Evolutionary conservation across 2,888 invertebrate genomes (phyloP).

Genomic region (Brachypalpus laphriformis): DNA sequence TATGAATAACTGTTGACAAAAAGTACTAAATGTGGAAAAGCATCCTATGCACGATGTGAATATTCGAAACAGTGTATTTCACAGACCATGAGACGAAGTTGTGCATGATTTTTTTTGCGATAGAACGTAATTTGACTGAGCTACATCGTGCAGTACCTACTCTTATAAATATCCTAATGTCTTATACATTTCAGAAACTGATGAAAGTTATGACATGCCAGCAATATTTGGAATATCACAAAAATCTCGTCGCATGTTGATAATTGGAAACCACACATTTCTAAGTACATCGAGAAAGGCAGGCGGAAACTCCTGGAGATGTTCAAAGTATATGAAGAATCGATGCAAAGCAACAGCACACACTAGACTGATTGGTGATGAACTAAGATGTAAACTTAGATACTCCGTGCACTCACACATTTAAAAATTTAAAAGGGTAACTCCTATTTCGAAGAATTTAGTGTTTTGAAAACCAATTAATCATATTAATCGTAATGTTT

Average conservation of each 20-base stretch:
- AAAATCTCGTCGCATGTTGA: conserved; percentile 9
- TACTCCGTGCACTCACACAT: background rate
- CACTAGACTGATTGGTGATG: conserved; percentile 74
- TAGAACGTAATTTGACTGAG: no score
- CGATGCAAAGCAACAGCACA: conserved; percentile 76
- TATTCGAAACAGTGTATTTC: no score
- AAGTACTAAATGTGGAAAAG: no score
- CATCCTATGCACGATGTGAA: no score
- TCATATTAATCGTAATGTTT: no score
- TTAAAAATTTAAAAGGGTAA: background rate
- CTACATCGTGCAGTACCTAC: no score
- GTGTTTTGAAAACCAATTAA: background rate
- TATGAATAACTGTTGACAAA: no score
- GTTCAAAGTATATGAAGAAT: conserved; percentile 75
- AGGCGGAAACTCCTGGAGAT: conserved; percentile 74
- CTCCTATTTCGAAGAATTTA: background rate
- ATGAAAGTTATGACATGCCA: conserved; percentile 20
- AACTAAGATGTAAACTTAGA: conserved; percentile 76
- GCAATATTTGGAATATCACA: conserved; percentile 23
- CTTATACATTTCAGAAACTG: background rate
- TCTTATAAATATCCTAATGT: no score
- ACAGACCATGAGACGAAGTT: no score
- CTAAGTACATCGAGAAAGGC: conserved; percentile 9
- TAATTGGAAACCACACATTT: conserved; percentile 16
- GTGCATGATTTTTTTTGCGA: no score